These are phyloP conservation scores for Nothobranchius kuhntae DNA, from an alignment of 2,113 vertebrate species.

Conservation along the genomic window DNA sequence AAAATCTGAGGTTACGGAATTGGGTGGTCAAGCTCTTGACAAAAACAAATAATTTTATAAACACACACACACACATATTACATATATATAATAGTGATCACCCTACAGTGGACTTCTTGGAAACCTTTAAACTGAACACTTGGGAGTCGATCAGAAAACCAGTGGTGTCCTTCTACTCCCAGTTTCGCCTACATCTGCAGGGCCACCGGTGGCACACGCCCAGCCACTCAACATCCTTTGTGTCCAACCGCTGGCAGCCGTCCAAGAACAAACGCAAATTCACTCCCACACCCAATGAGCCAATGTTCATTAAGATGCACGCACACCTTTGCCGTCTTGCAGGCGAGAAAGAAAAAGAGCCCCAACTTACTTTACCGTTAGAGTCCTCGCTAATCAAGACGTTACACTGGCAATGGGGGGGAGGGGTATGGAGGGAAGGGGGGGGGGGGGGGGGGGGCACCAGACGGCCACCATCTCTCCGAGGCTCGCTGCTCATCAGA, in stretches of 20 bases:
- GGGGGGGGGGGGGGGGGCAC: background rate
- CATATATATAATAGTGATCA: no score
- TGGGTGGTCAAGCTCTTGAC: no score
- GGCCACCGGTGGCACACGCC: constrained; percentile 88
- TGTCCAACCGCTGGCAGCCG: constrained; percentile 86
- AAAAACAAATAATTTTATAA: no score
- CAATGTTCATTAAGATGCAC: constrained; percentile 55
- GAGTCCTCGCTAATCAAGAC: constrained; percentile 62
- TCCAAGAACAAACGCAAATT: constrained; percentile 80
- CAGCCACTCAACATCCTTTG: constrained; percentile 86
- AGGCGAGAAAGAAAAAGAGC: constrained; percentile 29
- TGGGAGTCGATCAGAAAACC: constrained; percentile 3
- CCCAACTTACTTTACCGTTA: constrained; percentile 27
- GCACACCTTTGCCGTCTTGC: constrained; percentile 36
- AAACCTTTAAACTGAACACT: background rate
- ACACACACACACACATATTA: no score
- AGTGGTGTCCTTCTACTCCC: constrained; percentile 10
- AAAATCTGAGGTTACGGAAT: no score
- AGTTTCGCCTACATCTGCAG: constrained; percentile 74
- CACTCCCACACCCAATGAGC: constrained; percentile 36
- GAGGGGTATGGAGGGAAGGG: background rate
- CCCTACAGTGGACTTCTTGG: no score
- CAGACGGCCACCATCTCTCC: constrained; percentile 43
- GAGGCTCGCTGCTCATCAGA: constrained; percentile 51
- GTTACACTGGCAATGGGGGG: constrained; percentile 32